Evolutionary conservation across 1,140 invertebrate species (phyloP), one percentile per base, ranked within the genome.

Genomic region (Augochlora pura): DNA sequence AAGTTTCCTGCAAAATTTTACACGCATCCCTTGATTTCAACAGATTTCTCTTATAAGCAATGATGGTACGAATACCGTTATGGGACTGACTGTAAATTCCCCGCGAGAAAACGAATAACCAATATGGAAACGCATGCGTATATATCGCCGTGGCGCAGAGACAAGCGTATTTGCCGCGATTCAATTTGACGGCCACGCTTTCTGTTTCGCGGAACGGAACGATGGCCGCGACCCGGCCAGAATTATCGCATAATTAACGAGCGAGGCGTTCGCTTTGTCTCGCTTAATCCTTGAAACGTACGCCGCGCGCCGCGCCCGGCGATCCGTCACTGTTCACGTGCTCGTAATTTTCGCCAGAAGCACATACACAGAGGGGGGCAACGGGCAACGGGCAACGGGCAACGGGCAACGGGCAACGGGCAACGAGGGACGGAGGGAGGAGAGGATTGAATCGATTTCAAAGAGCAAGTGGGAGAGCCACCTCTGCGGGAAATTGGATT

Each of bases 81-180:
- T n/a, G n/a, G n/a, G n/a, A n/a, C n/a, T n/a, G n/a, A n/a, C n/a
- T n/a, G n/a, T n/a, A n/a, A n/a, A n/a, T n/a, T n/a, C n/a, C n/a
- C 69, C 69, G 60, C 23, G 54, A 7, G 49, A 77, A 69, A 25
- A 54, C 66, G 66, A 49, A 38, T 66, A 77, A 77, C 62, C 65
- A 62, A 18, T 68, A 42, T 42, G 66, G 69, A 39, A 70, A 77
- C 69, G 54, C 66, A 14, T 25, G 16, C n/a, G 25, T 38, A 38
- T 38, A 38, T 46, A 46, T 68, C 38, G 14, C 21, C 1, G 18
- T 38, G 21, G 18, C 32, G 2, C 49, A 69, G 23, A 23, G n/a
- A 70, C 16, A 27, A 52, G 21, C 16, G 49, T 27, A 16, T 69
- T 77, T 63, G 67, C 18, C 63, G n/a, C 38, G 21, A 38, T 60